Conservation (phyloP, 2,888 invertebrate species). For the Yponomeuta plumbellus region DNA sequence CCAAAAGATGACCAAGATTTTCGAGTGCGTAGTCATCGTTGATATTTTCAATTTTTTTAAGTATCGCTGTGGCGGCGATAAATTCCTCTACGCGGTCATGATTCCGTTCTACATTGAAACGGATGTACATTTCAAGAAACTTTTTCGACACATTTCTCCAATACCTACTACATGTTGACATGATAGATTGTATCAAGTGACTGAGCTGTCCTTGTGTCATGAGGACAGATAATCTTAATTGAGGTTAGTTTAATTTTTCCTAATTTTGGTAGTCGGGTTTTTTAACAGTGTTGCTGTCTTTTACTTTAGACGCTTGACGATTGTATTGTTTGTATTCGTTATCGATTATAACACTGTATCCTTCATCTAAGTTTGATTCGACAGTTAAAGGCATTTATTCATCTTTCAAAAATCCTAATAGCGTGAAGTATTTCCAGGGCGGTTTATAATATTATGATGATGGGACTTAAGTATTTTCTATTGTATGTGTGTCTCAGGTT, state of each 20-base stretch:
- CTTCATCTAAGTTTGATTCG: too few relatives aligned
- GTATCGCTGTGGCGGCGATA: background rate
- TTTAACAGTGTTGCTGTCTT: background rate
- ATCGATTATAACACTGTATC: too few relatives aligned
- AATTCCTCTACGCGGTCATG: conserved; percentile 2
- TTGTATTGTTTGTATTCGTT: too few relatives aligned
- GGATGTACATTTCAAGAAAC: background rate
- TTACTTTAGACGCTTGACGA: too few relatives aligned
- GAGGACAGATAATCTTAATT: background rate
- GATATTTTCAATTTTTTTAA: too few relatives aligned
- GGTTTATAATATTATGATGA: too few relatives aligned
- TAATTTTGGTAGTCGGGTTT: background rate
- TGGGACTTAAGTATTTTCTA: too few relatives aligned
- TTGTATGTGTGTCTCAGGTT: too few relatives aligned
- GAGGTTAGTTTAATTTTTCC: too few relatives aligned
- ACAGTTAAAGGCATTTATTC: too few relatives aligned
- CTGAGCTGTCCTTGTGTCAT: conserved; percentile 4
- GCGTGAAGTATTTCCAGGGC: too few relatives aligned
- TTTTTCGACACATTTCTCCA: conserved; percentile 2
- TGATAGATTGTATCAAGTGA: background rate
- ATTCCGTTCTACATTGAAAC: background rate
- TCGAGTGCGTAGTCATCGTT: background rate
- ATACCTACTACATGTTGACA: background rate
- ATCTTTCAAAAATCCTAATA: too few relatives aligned
- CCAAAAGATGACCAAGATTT: background rate